Base-by-base conservation (phyloP, 1,140 invertebrate genomes). In the Chymomyza costata region DNA sequence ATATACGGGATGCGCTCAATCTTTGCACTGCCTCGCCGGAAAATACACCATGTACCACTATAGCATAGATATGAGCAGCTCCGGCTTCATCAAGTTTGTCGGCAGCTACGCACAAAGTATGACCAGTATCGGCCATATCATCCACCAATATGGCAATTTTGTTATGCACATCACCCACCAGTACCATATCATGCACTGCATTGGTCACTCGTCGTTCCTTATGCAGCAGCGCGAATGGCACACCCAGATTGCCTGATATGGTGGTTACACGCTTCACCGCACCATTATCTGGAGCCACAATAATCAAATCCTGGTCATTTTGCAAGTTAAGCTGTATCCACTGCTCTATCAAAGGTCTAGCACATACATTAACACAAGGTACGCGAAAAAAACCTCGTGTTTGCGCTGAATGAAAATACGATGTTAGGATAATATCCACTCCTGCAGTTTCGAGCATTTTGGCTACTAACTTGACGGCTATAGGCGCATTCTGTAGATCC, bases 401-500 rank as follows among this genome's bases (percentile, higher is more conserved):
- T 30, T 61, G 57, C 3, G 10, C 10, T 0, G 45, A 14, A n/a
- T 61, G 57, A 44, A 61, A 14, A 7, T 61, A 19, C 45, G 55
- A 14, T 1, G 45, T 55, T 1, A 61, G 11, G 2, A 55, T 43
- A 1, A 25, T 50, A 44, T 55, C 41, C 0, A 19, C 51, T 0
- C 38, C 57, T 5, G 47, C 54, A 0, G 14, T 19, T 2, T 14
- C 14, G 0, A 57, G 34, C 44, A 60, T 40, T 3, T 55, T 55
- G n/a, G 57, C 57, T n/a, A 60, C 57, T 31, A 60, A 14, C 30
- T 60, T 60, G 46, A 50, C 57, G 1, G 44, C 39, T 6, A 60
- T 60, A 0, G 57, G 57, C 17, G 31, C 28, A 2, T 41, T 39
- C n/a, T 28, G 25, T 0, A n/a, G 14, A 1, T n/a, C n/a, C 40